A percentile compares a stretch with the other conserved stretches of the same genome.
Conservation (phyloP, 30 jellyfish, hydroid and myxozoan genomes). For the Clytia hemisphaerica region DNA sequence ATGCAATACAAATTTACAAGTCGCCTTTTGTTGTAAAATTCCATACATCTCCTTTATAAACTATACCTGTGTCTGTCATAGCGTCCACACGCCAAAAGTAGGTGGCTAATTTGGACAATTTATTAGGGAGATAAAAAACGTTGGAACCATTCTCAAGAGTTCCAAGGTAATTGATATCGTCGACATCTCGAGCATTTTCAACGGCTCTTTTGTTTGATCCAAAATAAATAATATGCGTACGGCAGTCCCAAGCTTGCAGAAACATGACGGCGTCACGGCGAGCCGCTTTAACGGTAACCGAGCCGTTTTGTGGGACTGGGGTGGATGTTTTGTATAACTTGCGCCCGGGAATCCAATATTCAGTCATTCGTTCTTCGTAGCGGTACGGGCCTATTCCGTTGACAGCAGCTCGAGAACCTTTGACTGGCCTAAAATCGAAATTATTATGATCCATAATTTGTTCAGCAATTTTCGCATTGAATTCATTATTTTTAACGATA, state of each 20-base stretch:
- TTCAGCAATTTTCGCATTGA: slow-evolving; percentile 4
- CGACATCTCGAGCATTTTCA: background rate
- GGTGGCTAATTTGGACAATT: background rate
- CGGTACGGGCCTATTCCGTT: slow-evolving; percentile 12
- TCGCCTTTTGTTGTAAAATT: slow-evolving; percentile 22
- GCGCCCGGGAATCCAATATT: slow-evolving; percentile 39
- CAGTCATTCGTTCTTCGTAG: background rate
- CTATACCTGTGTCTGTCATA: background rate
- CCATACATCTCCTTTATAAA: slow-evolving; percentile 29
- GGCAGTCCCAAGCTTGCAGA: background rate
- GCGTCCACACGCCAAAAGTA: slow-evolving; percentile 38
- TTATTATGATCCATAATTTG: slow-evolving; percentile 18
- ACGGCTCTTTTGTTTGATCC: slow-evolving; percentile 6
- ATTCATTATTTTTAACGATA: slow-evolving; percentile 3
- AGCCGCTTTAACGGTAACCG: slow-evolving; percentile 7
- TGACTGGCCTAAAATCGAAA: slow-evolving; percentile 20
- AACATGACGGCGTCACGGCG: slow-evolving; percentile 27
- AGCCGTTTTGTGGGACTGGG: slow-evolving; percentile 27
- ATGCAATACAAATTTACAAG: no score
- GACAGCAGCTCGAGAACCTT: background rate
- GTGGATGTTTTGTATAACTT: slow-evolving; percentile 25
- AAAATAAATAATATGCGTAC: slow-evolving; percentile 14
- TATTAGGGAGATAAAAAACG: background rate
- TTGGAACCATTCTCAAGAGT: background rate
- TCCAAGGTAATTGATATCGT: background rate